Percentiles rank a stretch among this genome's conserved stretches.
phyloP scores from a whole-genome alignment of 2,113 vertebrate genomes.

The Bujurquina vittata region DNA sequence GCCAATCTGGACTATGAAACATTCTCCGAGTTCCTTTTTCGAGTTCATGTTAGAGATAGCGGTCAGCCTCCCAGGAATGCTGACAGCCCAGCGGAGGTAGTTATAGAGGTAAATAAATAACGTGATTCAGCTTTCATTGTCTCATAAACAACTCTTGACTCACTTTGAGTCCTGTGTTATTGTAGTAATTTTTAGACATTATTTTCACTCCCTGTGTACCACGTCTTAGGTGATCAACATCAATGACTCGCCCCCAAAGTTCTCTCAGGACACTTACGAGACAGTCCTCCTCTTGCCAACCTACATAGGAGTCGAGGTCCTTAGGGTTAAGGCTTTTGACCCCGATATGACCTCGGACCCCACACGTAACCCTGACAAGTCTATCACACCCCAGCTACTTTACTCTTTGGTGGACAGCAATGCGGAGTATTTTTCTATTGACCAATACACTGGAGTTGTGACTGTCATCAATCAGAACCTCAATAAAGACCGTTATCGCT shows the following conservation, averaged over 20 bases:
- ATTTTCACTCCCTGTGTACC: neutral
- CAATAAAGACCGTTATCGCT: constrained; percentile 89
- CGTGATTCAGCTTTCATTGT: neutral
- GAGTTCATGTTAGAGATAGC: constrained; percentile 92
- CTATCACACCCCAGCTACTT: constrained; percentile 80
- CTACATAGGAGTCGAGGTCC: constrained; percentile 89
- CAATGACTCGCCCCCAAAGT: constrained; percentile 94
- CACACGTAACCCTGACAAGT: constrained; percentile 83
- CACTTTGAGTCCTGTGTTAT: neutral
- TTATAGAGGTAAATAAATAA: constrained; percentile 79
- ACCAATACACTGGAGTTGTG: constrained; percentile 86
- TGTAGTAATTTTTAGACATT: neutral
- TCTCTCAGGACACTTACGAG: constrained; percentile 91
- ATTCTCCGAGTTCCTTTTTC: constrained; percentile 89
- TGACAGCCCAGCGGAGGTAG: constrained; percentile 88
- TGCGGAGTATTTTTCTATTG: constrained; percentile 87
- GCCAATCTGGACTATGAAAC: constrained; percentile 92
- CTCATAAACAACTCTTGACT: neutral
- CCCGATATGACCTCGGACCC: constrained; percentile 87
- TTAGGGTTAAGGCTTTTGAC: constrained; percentile 89
- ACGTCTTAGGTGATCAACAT: constrained; percentile 85
- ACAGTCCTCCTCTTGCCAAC: constrained; percentile 91
- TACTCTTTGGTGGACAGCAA: constrained; percentile 89
- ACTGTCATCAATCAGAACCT: constrained; percentile 89
- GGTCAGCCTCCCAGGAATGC: constrained; percentile 89